These are phyloP conservation scores for Cantharis rustica DNA, from an alignment of 2,888 invertebrate species.

Conservation along the genomic window DNA sequence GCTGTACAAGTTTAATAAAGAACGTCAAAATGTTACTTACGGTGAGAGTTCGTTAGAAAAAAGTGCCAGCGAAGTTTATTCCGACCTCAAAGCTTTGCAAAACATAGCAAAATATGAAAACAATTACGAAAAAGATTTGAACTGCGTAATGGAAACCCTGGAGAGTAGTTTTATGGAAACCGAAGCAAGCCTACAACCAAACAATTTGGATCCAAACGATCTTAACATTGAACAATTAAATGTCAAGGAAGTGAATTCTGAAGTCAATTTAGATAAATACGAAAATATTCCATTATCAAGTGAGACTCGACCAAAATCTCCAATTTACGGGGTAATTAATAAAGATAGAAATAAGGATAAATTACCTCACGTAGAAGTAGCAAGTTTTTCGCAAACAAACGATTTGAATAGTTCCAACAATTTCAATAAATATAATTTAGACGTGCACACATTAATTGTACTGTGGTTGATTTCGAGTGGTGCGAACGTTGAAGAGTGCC, in stretches of 20 bases:
- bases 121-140: conserved; percentile 44
- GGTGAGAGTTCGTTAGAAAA: conserved; percentile 47
- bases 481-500: conserved; percentile 64
- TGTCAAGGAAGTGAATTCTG: conserved; percentile 39
- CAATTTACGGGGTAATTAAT: conserved; percentile 51
- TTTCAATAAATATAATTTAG: conserved; percentile 48
- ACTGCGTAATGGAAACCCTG: conserved; percentile 40
- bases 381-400: conserved; percentile 20
- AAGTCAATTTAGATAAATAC: conserved; percentile 32
- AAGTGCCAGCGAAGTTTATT: conserved; percentile 51
- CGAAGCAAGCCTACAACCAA: conserved; percentile 42
- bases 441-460: conserved; percentile 70
- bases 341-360: conserved; percentile 35
- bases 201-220: conserved; percentile 43
- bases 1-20: conserved; percentile 48
- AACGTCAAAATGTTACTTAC: conserved; percentile 38
- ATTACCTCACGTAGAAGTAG: conserved; percentile 27
- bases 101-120: conserved; percentile 43
- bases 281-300: conserved; percentile 43
- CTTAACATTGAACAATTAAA: conserved; percentile 43
- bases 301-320: conserved; percentile 41
- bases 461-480: conserved; percentile 79
- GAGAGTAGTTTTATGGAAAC: conserved; percentile 50
- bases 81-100: conserved; percentile 51
- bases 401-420: conserved; percentile 19